phyloP scores from a whole-genome alignment of 2,113 vertebrate species.

The Ondatra zibethicus region DNA sequence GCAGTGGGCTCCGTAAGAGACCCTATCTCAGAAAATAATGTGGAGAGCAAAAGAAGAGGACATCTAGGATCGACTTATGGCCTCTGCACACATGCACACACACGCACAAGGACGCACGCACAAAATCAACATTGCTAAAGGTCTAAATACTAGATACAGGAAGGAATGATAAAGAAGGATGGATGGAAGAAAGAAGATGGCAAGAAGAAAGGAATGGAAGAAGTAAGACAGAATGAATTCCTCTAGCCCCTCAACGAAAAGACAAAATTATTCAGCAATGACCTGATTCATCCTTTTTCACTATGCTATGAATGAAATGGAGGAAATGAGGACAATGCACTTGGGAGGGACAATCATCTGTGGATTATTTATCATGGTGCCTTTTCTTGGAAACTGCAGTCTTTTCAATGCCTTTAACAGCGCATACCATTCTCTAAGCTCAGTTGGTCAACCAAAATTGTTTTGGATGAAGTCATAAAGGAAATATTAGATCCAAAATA shows the following conservation, averaged over 20 bases:
- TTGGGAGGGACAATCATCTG: neutral
- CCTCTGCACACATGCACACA: neutral
- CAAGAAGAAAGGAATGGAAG: neutral
- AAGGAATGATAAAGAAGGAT: constrained; percentile 14
- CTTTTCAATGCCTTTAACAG: constrained; percentile 21
- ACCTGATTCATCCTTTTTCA: constrained; percentile 71
- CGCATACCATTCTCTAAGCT: constrained; percentile 13
- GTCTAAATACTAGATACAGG: constrained; percentile 80
- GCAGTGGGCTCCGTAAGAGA: neutral
- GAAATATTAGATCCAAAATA: constrained; percentile 25
- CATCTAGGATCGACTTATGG: neutral
- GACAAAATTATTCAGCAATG: constrained; percentile 74
- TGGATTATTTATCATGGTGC: neutral
- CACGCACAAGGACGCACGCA: neutral
- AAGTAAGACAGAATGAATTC: constrained; percentile 37
- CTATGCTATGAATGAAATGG: constrained; percentile 66
- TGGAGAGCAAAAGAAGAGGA: neutral
- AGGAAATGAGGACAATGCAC: constrained; percentile 75
- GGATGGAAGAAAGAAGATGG: neutral
- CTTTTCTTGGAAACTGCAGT: neutral
- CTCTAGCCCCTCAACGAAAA: constrained; percentile 55
- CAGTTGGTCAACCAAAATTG: constrained; percentile 20
- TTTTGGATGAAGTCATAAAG: constrained; percentile 42
- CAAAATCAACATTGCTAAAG: constrained; percentile 77
- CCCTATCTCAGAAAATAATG: neutral